Base-by-base conservation (phyloP, 1,140 invertebrate genomes). In the Cyrtorhinus lividipennis region DNA sequence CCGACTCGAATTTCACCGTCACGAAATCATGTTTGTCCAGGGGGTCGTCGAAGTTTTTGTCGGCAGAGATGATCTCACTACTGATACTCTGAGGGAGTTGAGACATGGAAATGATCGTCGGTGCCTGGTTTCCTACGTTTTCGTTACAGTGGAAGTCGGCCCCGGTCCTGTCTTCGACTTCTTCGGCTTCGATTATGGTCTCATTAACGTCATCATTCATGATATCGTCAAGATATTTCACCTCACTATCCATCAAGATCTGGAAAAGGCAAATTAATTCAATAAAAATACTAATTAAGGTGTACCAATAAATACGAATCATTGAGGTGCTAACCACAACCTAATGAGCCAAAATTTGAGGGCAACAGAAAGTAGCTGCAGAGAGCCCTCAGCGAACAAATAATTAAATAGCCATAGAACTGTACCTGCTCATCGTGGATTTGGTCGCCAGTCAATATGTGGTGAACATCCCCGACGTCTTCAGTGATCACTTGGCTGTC, bases 181-280 rank as follows among this genome's bases (percentile, higher is more conserved):
- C 58, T 18, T 10, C 58, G 18, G 58, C 24, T 30, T 59, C 58
- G n/a, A 65, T 65, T 18, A 65, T 62, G 45, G 64, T 65, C 57
- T 65, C 64, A 23, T 65, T 61, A 25, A 65, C 59, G 59, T 65
- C 53, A 20, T 60, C 62, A 3, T 48, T 30, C 25, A 63, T 62
- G 3, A 65, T 61, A 15, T 65, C 64, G 12, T 63, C 61, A 12
- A 65, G 30, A 53, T 61, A 24, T n/a, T 65, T 59, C 1, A 24
- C 23, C n/a, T 25, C 58, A 20, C 12, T 63, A 18, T 65, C 63
- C 20, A 60, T 59, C 25, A 60, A 63, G 23, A 45, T 45, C 27
- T 59, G 56, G 24, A 48, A 58, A 15, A 26, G 24, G 24, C 22
- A 57, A 20, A n/a, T n/a, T n/a, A n/a, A n/a, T n/a, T 44, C n/a